Evolutionary conservation across 2,113 vertebrate species (phyloP), one percentile per base, ranked within the genome.

Genomic region (Donacobius atricapilla): DNA sequence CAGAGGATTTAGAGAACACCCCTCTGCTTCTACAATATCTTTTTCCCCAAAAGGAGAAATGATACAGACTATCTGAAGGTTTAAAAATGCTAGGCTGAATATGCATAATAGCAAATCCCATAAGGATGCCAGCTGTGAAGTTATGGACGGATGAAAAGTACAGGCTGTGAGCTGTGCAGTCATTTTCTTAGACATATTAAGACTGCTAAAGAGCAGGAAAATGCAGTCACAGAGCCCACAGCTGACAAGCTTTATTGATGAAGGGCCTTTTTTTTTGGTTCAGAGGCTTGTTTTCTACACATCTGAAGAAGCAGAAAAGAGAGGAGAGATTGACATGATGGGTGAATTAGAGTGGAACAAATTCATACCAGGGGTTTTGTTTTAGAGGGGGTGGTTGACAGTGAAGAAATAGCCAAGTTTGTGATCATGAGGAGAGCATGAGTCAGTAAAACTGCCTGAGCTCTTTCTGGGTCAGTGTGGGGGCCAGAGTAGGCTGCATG

Each of bases 141-240:
- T 93, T 88, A 86, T 70, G 50, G 79, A 77, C 93, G 75, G 83
- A 75, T 83, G 83, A 92, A 91, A 94, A 95, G 50, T 89, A 90
- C 31, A 87, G 85, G 33, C 83, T 93, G 50, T 70, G 81, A 42
- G 83, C 40, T 77, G 79, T 68, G 76, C 71, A 96, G 78, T 95
- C 63, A 88, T 93, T 96, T 91, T 90, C 71, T 88, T 78, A 78
- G 64, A 40, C 35, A 83, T 90, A 83, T 48, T 75, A 94, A 86
- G 94, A 90, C 71, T 81, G 51, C 60, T 78, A 63, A 96, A 93
- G 60, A 95, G 51, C 6, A 78, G 60, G 51, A 75, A 96, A 96
- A 96, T 42, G 11, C 56, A 94, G 63, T 22, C 40, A 66, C 77
- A 80, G 53, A 88, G 35, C 40, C 57, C 69, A 80, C 93, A 96